A percentile compares a stretch with the other conserved stretches of the same genome.
Evolutionary conservation across 2,113 vertebrate species (phyloP).

Genomic region (Hippocampus comes): DNA sequence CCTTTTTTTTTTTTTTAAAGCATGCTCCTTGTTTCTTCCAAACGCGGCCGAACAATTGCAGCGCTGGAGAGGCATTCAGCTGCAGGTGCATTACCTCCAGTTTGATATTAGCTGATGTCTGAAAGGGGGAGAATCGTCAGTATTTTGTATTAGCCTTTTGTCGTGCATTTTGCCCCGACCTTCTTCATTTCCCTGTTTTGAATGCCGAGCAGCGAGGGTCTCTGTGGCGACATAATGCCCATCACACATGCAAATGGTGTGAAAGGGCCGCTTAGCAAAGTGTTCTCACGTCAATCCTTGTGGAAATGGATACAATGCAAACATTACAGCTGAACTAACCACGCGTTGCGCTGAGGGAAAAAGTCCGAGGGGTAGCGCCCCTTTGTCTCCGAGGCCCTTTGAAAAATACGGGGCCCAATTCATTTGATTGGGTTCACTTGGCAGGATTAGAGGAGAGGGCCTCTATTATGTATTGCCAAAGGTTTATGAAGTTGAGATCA

Average conservation of each 20-base stretch:
- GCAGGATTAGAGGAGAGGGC: conserved; percentile 90
- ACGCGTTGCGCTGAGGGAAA: conserved; percentile 96
- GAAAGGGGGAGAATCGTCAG: conserved; percentile 94
- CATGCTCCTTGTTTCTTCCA: conserved; percentile 79
- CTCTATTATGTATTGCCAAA: conserved; percentile 86
- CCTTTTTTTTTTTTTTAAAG: conserved; percentile 61
- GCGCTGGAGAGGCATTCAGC: conserved; percentile 96
- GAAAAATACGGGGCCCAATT: conserved; percentile 90
- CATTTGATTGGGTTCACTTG: conserved; percentile 99
- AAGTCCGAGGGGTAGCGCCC: conserved; percentile 80
- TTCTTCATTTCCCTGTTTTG: conserved; percentile 99
- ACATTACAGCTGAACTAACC: conserved; percentile 99
- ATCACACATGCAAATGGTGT: conserved; percentile 98
- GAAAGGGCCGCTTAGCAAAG: conserved; percentile 99
- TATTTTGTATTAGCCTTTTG: conserved; percentile 99
- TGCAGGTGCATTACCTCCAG: conserved; percentile 99
- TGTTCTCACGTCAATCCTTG: conserved; percentile 99
- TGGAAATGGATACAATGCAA: conserved; percentile 99
- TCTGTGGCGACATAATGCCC: conserved; percentile 95
- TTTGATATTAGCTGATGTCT: conserved; percentile 91
- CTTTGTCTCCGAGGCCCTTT: conserved; percentile 86
- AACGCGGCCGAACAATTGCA: conserved; percentile 84
- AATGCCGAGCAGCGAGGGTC: conserved; percentile 97
- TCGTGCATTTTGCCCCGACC: conserved; percentile 97
- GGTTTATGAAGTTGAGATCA: conserved; percentile 99